Evolutionary conservation across 2,888 invertebrate species (phyloP).

Genomic region (Asteroscopus sphinx): DNA sequence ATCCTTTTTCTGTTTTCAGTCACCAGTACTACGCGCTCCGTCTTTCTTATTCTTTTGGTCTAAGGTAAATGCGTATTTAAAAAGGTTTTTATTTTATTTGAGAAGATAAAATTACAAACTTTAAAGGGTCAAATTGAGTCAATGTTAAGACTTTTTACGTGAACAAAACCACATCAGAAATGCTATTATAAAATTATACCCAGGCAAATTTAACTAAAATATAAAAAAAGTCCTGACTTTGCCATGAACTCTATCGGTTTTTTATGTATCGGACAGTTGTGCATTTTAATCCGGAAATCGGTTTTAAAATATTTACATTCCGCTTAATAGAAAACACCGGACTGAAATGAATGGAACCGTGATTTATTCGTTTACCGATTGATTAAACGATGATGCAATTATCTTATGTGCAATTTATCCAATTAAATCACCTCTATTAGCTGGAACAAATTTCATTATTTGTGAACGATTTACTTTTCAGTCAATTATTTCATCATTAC

Average conservation of each 20-base stretch:
- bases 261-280: constrained; percentile 14
- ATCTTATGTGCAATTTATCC: constrained; percentile 55
- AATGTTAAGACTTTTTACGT: too few relatives aligned
- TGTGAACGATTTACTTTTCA: constrained; percentile 44
- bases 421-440: constrained; percentile 58
- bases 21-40: too few relatives aligned
- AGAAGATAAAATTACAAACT: too few relatives aligned
- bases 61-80: too few relatives aligned
- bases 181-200: too few relatives aligned
- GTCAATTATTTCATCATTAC: constrained; percentile 7
- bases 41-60: too few relatives aligned
- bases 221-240: background rate
- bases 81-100: too few relatives aligned
- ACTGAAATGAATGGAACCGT: constrained; percentile 52
- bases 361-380: constrained; percentile 58
- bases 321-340: constrained; percentile 22
- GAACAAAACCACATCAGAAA: too few relatives aligned
- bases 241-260: constrained; percentile 1
- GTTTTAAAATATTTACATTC: constrained; percentile 30
- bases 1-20: too few relatives aligned
- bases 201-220: constrained; percentile 2
- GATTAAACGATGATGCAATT: constrained; percentile 66
- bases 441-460: constrained; percentile 42
- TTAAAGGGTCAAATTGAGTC: too few relatives aligned
- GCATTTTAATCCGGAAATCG: constrained; percentile 16